Conservation (phyloP, 2,113 vertebrate genomes). For the Dromiciops gliroides region DNA sequence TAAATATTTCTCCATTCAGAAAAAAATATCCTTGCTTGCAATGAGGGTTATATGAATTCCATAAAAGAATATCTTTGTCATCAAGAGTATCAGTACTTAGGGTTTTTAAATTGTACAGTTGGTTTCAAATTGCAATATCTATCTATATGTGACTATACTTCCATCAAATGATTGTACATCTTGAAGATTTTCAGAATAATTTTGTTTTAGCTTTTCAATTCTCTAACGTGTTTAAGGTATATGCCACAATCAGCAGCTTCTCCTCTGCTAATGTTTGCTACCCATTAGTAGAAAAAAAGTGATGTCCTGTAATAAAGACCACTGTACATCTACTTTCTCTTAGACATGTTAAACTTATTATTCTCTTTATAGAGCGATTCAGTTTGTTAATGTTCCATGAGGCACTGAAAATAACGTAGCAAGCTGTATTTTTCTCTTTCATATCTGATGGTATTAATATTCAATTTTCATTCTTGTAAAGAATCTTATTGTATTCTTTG, state of each 20-base stretch:
- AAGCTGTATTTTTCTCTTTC: constrained; percentile 25
- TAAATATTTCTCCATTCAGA: background rate
- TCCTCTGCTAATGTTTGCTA: constrained; percentile 14
- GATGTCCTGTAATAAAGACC: background rate
- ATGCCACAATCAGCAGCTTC: background rate
- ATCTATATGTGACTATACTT: background rate
- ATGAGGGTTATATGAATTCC: background rate
- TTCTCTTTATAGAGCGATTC: constrained; percentile 46
- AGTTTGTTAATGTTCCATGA: constrained; percentile 19
- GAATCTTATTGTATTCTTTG: constrained; percentile 9
- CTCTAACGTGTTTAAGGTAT: background rate
- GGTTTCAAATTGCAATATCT: background rate
- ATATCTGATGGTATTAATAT: background rate
- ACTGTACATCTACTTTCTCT: constrained; percentile 1
- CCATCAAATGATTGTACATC: constrained; percentile 7
- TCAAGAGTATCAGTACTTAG: background rate
- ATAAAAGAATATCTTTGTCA: constrained; percentile 17
- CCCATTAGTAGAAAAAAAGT: constrained; percentile 21
- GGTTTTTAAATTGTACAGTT: constrained; percentile 29
- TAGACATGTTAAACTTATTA: constrained; percentile 32
- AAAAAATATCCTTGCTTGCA: constrained; percentile 26
- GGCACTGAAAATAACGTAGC: constrained; percentile 33
- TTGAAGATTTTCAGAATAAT: constrained; percentile 12
- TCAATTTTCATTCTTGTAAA: constrained; percentile 46
- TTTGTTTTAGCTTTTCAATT: background rate